Base-by-base conservation (phyloP, 2,113 vertebrate species). In the Dasypus novemcinctus region DNA sequence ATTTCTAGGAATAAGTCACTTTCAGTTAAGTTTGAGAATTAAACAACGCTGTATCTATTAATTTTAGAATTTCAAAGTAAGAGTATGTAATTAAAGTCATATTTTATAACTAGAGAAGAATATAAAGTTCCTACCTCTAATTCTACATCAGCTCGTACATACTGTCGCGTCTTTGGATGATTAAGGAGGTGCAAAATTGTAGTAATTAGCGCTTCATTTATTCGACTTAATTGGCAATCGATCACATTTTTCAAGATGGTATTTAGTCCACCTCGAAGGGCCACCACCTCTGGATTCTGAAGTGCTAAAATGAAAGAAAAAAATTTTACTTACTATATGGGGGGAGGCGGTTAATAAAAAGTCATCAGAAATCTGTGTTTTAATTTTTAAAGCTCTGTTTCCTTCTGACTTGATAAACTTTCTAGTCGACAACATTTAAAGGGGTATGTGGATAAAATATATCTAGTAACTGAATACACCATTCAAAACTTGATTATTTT, bases 221-320 rank as follows among this genome's bases (percentile, higher is more conserved):
- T 99, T 97, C 99, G 99, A 96, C 99, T 99, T 98, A 99, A 98
- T 80, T 99, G 99, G 98, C 99, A 99, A 98, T 99, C 99, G 36
- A 99, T 99, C 92, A 99, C 99, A 85, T 99, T 99, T 98, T 99
- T 99, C 90, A 99, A 98, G 97, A 99, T 99, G 96, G 99, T 99
- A 98, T 99, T 99, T 89, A 99, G 98, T 72, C 99, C 99, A 85
- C 99, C 99, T 41, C 99, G 98, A 98, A 99, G 99, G 93, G 99
- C 99, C 97, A 99, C 99, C 94, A 99, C 99, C 97, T 99, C 99
- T 0, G 99, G 99, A 98, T 99, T 99, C 97, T 99, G 99, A 98
- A 99, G 98, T 87, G 99, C 99, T 99, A 98, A 82, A 98, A 80
- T 57, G 93, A 94, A 95, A 95, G 38, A 96, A 90, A 97, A 95